Evolutionary conservation across 2,888 invertebrate genomes (phyloP).

Genomic region (Dromius quadrimaculatus): DNA sequence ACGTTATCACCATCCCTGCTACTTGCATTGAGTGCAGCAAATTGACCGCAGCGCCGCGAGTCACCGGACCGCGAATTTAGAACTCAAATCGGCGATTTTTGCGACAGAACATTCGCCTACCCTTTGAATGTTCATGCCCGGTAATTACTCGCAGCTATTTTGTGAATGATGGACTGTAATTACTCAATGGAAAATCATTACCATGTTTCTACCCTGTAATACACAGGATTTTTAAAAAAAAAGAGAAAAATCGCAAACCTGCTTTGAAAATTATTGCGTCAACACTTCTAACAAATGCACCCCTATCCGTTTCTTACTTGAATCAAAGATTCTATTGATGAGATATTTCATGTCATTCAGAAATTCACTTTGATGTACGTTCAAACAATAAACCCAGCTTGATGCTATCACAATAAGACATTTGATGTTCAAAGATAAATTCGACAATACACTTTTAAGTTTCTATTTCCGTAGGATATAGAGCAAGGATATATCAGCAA

Average conservation of each 20-base stretch:
- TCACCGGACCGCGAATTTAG: conserved; percentile 28
- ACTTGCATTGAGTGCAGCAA: conserved; percentile 5
- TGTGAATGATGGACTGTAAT: conserved; percentile 36
- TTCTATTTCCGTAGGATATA: conserved; percentile 42
- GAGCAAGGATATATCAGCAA: conserved; percentile 28
- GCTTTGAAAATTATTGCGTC: not conserved
- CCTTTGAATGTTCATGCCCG: conserved; percentile 31
- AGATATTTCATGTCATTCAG: too few relatives aligned
- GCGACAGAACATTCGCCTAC: not conserved
- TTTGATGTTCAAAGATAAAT: conserved; percentile 41
- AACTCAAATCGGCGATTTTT: conserved; percentile 32
- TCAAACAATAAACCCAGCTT: conserved; percentile 9
- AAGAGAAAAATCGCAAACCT: too few relatives aligned
- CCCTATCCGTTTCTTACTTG: too few relatives aligned
- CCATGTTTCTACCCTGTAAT: conserved; percentile 2
- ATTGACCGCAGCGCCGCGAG: conserved; percentile 33
- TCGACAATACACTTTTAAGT: conserved; percentile 40
- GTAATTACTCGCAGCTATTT: conserved; percentile 30
- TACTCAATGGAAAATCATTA: conserved; percentile 31
- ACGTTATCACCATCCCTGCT: not conserved
- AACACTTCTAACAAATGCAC: too few relatives aligned
- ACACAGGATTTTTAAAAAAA: too few relatives aligned
- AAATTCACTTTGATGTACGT: too few relatives aligned
- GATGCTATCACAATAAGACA: conserved; percentile 46
- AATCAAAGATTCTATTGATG: too few relatives aligned